A percentile compares a stretch with the other conserved stretches of the same genome.
These are phyloP conservation scores for Rhabdornis inornatus DNA, from an alignment of 2,113 vertebrate genomes.

Conservation along the genomic window DNA sequence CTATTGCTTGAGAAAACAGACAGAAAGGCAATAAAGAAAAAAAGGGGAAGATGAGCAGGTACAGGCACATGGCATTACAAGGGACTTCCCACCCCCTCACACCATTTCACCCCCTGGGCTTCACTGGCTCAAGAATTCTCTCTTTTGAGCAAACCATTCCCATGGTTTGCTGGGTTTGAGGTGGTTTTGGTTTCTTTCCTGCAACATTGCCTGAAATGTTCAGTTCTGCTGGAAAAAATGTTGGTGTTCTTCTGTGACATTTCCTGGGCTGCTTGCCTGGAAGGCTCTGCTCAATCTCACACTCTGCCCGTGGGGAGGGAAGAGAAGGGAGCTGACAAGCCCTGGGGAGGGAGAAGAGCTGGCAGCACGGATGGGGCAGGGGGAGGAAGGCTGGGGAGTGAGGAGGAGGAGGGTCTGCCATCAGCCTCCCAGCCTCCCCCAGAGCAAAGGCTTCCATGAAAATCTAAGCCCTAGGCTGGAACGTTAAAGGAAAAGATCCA, in stretches of 20 bases:
- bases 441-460: neutral
- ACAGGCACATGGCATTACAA: neutral
- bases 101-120: neutral
- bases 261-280: constrained; percentile 53
- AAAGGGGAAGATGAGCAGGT: neutral
- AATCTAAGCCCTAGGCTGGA: neutral
- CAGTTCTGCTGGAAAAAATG: neutral
- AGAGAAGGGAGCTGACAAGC: neutral
- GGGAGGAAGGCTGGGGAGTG: neutral
- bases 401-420: neutral
- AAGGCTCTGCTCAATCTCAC: constrained; percentile 45
- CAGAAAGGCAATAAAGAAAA: neutral
- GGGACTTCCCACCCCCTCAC: neutral
- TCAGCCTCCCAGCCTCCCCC: neutral
- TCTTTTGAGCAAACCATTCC: neutral
- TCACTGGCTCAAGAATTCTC: neutral
- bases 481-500: neutral
- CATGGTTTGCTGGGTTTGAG: neutral
- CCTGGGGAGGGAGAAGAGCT: neutral
- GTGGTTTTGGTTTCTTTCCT: neutral
- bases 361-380: neutral
- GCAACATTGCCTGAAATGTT: neutral
- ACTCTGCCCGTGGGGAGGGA: neutral
- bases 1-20: neutral
- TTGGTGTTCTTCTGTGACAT: neutral